phyloP scores from a whole-genome alignment of 2,888 invertebrate species.

The Papilio protenor region DNA sequence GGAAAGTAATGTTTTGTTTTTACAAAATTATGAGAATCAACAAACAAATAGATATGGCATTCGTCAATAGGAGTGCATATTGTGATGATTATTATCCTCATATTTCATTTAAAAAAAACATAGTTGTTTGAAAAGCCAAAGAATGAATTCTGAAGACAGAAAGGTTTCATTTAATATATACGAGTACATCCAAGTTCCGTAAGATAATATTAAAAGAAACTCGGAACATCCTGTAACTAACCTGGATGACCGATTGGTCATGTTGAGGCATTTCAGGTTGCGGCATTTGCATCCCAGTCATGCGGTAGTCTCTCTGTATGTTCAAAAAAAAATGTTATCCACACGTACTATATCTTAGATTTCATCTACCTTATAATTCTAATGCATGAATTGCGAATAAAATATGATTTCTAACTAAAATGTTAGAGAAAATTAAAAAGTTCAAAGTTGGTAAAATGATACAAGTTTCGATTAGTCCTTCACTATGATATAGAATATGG shows the following conservation, averaged over 20 bases:
- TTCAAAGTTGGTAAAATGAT: too few species aligned
- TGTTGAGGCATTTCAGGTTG: conserved; percentile 8
- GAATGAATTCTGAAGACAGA: not conserved
- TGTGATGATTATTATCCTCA: too few species aligned
- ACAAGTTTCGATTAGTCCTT: too few species aligned
- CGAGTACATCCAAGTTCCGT: not conserved
- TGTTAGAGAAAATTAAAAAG: not conserved
- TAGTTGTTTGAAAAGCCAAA: not conserved
- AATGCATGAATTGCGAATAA: not conserved
- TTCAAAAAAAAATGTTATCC: not conserved
- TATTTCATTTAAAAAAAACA: too few species aligned
- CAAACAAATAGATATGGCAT: too few species aligned
- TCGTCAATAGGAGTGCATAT: too few species aligned
- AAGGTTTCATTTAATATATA: not conserved
- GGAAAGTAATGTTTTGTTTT: not conserved
- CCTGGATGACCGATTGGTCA: not conserved
- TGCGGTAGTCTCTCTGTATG: conserved; percentile 2
- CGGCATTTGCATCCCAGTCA: not conserved
- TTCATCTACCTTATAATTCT: not conserved
- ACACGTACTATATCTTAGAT: not conserved
- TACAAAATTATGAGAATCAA: too few species aligned
- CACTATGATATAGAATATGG: too few species aligned
- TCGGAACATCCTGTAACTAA: not conserved
- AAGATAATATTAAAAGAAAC: not conserved
- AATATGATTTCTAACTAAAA: not conserved